phyloP scores from a whole-genome alignment of 2,113 vertebrate species.

The Halcyon malimbica region DNA sequence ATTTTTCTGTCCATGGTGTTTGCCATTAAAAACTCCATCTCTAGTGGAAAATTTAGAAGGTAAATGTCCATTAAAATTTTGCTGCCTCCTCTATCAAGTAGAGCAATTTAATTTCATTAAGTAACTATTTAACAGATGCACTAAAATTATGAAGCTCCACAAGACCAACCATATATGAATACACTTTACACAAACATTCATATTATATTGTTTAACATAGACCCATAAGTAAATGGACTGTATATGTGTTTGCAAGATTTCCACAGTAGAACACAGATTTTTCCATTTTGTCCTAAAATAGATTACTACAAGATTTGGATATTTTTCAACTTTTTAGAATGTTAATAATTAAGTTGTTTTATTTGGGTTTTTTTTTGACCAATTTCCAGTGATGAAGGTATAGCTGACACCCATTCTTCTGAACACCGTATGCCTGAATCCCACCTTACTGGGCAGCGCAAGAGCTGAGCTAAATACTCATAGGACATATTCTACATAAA shows the following conservation, averaged over 20 bases:
- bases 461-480: neutral
- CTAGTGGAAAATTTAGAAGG: neutral
- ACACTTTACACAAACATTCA: neutral
- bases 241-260: neutral
- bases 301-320: neutral
- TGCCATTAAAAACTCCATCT: neutral
- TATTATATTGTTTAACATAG: neutral
- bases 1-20: neutral
- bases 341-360: neutral
- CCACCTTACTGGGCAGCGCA: neutral
- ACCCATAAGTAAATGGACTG: neutral
- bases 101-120: slow-evolving; percentile 10
- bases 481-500: neutral
- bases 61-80: neutral
- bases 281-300: neutral
- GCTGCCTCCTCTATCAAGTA: neutral
- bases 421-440: neutral
- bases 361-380: neutral
- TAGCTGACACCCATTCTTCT: neutral
- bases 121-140: neutral
- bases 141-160: neutral
- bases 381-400: neutral
- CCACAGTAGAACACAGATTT: neutral
- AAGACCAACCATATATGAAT: neutral
- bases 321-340: neutral